These are phyloP conservation scores for Pluvianellus socialis DNA, from an alignment of 2,113 vertebrate species.

Conservation along the genomic window DNA sequence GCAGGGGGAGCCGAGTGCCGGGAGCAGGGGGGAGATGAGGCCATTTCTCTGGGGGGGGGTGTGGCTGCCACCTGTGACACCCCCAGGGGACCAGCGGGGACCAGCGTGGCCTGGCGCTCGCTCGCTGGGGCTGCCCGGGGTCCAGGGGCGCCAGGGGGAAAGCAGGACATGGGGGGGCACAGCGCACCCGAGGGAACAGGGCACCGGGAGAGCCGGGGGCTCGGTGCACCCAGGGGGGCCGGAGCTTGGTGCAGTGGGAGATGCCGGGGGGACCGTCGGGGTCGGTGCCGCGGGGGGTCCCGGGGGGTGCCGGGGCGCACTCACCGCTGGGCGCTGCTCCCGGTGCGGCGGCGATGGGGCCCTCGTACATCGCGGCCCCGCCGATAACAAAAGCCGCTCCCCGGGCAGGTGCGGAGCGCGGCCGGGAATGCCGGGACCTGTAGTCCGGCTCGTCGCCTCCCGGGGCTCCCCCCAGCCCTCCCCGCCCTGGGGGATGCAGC, in stretches of 20 bases:
- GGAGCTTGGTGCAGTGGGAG: not conserved
- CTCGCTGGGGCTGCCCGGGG: rapidly evolving
- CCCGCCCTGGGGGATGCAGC: not conserved
- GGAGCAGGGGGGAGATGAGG: not conserved
- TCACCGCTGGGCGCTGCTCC: not conserved
- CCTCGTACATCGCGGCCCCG: not conserved
- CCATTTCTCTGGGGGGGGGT: no score
- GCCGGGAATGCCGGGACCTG: not conserved
- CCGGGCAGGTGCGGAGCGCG: not conserved
- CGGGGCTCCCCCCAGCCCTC: not conserved
- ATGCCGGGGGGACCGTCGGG: no score
- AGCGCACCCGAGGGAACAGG: not conserved
- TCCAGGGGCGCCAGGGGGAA: not conserved
- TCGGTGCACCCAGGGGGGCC: no score
- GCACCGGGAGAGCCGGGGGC: not conserved
- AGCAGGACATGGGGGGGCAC: not conserved
- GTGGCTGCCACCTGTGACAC: not conserved
- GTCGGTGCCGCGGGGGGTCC: no score
- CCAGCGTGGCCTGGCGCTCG: not conserved
- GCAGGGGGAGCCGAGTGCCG: rapidly evolving
- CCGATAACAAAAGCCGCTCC: not conserved
- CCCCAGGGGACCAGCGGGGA: not conserved
- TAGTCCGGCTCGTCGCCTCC: not conserved
- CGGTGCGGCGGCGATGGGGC: not conserved
- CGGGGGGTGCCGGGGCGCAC: not conserved